phyloP scores from a whole-genome alignment of 2,113 vertebrate genomes.

The Hirundichthys speculiger region DNA sequence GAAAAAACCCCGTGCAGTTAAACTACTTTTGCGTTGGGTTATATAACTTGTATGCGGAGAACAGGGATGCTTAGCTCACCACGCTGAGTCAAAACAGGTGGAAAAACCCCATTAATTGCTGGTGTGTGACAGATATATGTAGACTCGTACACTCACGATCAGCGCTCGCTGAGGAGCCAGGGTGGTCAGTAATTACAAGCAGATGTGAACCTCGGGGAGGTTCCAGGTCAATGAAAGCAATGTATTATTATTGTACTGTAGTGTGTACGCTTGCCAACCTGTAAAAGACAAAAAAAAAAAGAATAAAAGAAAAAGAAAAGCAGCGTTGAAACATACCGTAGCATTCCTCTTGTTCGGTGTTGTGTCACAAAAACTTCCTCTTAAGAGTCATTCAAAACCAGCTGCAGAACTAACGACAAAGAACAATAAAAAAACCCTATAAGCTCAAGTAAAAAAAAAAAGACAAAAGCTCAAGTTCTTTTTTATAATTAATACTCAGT shows the following conservation, averaged over 20 bases:
- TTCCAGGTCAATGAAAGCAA: constrained; percentile 60
- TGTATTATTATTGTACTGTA: constrained; percentile 43
- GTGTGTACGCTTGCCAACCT: constrained; percentile 23
- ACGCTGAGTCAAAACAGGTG: constrained; percentile 59
- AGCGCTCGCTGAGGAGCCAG: constrained; percentile 10
- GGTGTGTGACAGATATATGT: constrained; percentile 40
- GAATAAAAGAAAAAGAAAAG: background rate
- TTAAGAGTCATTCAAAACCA: constrained; percentile 52
- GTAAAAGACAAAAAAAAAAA: constrained; percentile 26
- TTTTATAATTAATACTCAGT: too few species aligned
- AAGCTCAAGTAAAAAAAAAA: too few species aligned
- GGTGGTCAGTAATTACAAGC: constrained; percentile 64
- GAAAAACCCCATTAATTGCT: constrained; percentile 38
- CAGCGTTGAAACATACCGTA: constrained; percentile 28
- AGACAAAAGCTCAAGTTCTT: too few species aligned
- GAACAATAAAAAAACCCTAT: constrained; percentile 26
- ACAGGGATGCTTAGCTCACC: constrained; percentile 24
- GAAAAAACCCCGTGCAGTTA: background rate
- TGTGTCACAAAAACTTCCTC: constrained; percentile 41
- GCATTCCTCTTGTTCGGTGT: constrained; percentile 50
- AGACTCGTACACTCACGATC: constrained; percentile 15
- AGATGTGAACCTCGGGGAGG: constrained; percentile 63
- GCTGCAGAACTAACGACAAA: constrained; percentile 20
- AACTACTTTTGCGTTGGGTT: constrained; percentile 12
- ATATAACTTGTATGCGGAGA: constrained; percentile 15